Evolutionary conservation across 2,797 vertebrate species (phyloP), one percentile per base, ranked within the genome.

Genomic region (Semaprochilodus insignis): DNA sequence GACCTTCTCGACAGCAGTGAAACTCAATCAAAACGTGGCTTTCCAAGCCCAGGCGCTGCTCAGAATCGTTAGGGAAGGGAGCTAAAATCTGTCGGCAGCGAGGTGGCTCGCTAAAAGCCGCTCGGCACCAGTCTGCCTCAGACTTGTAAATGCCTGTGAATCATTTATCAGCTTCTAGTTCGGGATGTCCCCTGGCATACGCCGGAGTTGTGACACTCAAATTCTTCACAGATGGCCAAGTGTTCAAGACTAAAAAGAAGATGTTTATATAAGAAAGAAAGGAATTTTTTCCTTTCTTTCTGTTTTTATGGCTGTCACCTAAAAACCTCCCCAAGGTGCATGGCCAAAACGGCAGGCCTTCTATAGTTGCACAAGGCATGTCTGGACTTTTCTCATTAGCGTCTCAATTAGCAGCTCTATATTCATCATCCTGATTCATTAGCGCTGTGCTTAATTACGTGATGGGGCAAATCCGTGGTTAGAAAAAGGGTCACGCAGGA

Each of bases 381-480:
- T 21, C 51, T 31, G 60, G 17, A 55, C 65, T 74, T 82, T 82
- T 70, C 73, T 74, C 44, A 83, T 54, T 69, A 81, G 67, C 48
- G 63, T 71, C 63, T 51, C 52, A 76, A 78, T 81, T 52, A 79
- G 54, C 54, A 77, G 57, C n/a, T 57, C 63, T 72, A 15, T n/a
- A 62, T 40, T 25, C n/a, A 54, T 17, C 17, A 76, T 70, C 67
- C 63, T 62, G 77, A 51, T 80, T 80, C 44, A 80, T 84, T 80
- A 84, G 72, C 1, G 2, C 23, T 7, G 8, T 21, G 72, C n/a
- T 81, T 77, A 84, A 86, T 79, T 83, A 78, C 16, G 62, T 51
- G 57, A 71, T 19, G 55, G 75, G 80, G 52, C 19, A 51, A 81
- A 74, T 81, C 15, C 73, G 31, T 13, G 44, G 4, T 36, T 60